Evolutionary conservation across 2,113 vertebrate species (phyloP).

Genomic region (Sinocyclocheilus maitianheensis): DNA sequence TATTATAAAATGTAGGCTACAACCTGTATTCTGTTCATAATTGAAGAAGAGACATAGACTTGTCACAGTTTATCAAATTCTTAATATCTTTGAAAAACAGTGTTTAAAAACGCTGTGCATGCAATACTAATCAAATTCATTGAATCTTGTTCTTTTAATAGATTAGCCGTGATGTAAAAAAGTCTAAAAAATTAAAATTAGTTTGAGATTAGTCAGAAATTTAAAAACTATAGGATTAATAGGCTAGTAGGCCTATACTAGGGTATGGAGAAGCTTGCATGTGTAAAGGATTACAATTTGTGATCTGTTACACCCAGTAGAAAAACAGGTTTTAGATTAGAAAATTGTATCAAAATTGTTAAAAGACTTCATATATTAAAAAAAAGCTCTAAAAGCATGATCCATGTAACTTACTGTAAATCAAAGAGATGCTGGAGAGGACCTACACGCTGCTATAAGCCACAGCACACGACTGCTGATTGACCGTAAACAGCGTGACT

Average conservation of each 20-base stretch:
- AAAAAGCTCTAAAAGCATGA: conserved; percentile 19
- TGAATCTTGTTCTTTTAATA: too few relatives aligned
- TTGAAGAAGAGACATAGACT: too few relatives aligned
- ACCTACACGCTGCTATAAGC: conserved; percentile 9
- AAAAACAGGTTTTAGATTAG: background rate
- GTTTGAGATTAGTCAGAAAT: too few relatives aligned
- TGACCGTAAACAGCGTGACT: conserved; percentile 48
- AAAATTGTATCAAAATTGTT: background rate
- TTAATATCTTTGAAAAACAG: too few relatives aligned
- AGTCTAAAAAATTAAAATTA: too few relatives aligned
- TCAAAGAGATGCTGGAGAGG: conserved; percentile 41
- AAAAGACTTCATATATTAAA: background rate
- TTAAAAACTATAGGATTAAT: background rate
- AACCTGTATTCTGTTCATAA: background rate
- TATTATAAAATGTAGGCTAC: too few relatives aligned
- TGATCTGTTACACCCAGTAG: background rate
- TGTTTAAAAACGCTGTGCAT: background rate
- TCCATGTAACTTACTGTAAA: conserved; percentile 35
- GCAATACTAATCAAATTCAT: background rate
- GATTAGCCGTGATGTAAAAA: background rate
- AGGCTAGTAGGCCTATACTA: background rate
- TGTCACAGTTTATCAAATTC: too few relatives aligned
- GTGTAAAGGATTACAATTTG: background rate
- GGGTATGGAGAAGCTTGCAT: background rate
- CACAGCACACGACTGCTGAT: conserved; percentile 48